A percentile compares a stretch with the other conserved stretches of the same genome.
Evolutionary conservation across 2,797 vertebrate species (phyloP).

Genomic region (Anniella stebbinsi): DNA sequence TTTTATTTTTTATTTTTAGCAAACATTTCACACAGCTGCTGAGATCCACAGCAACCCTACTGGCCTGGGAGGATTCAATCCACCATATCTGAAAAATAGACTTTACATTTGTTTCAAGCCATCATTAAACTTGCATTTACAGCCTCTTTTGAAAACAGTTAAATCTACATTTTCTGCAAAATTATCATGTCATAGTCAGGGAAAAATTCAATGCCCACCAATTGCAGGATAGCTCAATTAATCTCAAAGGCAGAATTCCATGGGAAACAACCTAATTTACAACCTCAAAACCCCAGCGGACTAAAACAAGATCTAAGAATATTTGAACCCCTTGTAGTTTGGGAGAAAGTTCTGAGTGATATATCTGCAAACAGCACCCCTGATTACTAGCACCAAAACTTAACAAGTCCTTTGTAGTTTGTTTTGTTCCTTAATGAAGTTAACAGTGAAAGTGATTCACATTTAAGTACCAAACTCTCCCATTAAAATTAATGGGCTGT

Average conservation of each 20-base stretch:
- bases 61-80: not conserved
- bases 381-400: not conserved
- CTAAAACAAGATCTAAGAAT: not conserved
- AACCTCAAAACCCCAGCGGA: not conserved
- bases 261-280: not conserved
- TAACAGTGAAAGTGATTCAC: not conserved
- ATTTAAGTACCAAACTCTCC: not conserved
- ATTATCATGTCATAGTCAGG: not conserved
- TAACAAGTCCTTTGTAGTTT: not conserved
- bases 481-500: not conserved
- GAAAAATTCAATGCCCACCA: too few relatives aligned
- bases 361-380: not conserved
- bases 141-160: not conserved
- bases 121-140: not conserved
- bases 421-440: not conserved
- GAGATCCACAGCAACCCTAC: not conserved
- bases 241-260: not conserved
- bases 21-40: not conserved
- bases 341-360: not conserved
- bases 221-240: not conserved
- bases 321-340: slow-evolving; percentile 6
- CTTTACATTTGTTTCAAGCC: slow-evolving; percentile 17
- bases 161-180: not conserved
- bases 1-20: not conserved
- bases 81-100: not conserved